Base-by-base conservation (phyloP, 1,140 invertebrate genomes). In the Penaeus japonicus region DNA sequence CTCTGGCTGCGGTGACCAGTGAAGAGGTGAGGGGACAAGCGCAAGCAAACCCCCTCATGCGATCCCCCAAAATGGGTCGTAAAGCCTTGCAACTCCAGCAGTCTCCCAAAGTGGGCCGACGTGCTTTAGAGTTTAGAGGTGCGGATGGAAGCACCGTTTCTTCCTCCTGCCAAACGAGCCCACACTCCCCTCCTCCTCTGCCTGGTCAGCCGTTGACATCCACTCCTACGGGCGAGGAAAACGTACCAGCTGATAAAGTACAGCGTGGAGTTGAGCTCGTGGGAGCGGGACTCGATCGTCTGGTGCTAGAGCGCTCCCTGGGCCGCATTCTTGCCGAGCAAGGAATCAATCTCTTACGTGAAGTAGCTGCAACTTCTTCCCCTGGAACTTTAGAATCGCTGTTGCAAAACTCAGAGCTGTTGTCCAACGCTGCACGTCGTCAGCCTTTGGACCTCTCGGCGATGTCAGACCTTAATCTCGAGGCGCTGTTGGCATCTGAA, bases 301-400 rank as follows among this genome's bases (percentile, higher is more conserved):
- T 95, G 18, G 92, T 95, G 10, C 92, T 95, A 0, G 94, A 95
- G 89, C 92, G 94, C 86, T 95, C 95, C 90, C 92, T 95, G 47
- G 94, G 95, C 90, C 92, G 93, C 89, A 91, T 95, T 20, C 91
- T 94, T 27, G 87, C 91, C 47, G 92, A 92, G 82, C 91, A 91
- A 92, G 94, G 81, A 92, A 93, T 91, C 90, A 92, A 81, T 91
- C 91, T 90, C 87, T 91, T 91, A 24, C 88, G 89, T 22, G 88
- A 91, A 53, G 78, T 89, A 7, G 89, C 90, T 18, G 89, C 82
- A 12, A 78, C 90, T 32, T 85, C 86, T 73, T 35, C 89, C n/a
- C 84, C 90, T 32, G 84, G 83, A 30, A 80, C 89, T 24, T 79
- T 90, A 89, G 93, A 92, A 90, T 94, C 94, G 89, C 91, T 95